Conservation (phyloP, 2,113 vertebrate genomes). For the Cryptoleucopteryx plumbea region DNA sequence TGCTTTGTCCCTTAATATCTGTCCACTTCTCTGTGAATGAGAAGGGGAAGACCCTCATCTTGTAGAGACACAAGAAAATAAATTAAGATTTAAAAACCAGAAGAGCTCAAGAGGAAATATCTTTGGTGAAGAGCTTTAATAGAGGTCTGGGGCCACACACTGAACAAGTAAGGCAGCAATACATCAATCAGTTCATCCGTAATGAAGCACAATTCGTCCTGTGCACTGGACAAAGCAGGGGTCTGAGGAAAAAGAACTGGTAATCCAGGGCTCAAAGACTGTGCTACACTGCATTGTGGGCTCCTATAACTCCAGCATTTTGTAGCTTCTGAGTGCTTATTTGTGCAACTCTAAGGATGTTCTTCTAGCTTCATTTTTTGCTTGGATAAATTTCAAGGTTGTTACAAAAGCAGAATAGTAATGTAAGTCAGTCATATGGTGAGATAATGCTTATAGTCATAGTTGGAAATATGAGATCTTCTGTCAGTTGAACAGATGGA, state of each 20-base stretch:
- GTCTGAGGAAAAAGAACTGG: neutral
- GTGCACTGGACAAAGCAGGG: neutral
- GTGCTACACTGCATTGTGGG: neutral
- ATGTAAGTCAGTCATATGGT: neutral
- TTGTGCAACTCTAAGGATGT: neutral
- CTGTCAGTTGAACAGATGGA: neutral
- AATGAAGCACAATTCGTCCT: neutral
- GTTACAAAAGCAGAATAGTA: neutral
- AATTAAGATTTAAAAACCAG: constrained; percentile 2
- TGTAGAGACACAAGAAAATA: constrained; percentile 54
- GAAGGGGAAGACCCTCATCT: constrained; percentile 24
- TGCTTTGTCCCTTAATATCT: constrained; percentile 5
- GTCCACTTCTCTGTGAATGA: constrained; percentile 16
- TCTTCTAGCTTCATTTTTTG: neutral
- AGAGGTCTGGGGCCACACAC: neutral
- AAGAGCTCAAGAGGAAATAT: constrained; percentile 22
- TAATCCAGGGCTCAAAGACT: neutral
- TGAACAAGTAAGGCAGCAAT: neutral
- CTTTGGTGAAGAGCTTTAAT: constrained; percentile 22
- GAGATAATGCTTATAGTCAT: neutral
- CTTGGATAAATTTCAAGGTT: neutral
- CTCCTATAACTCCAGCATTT: neutral
- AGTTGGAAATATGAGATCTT: neutral
- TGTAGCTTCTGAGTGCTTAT: neutral
- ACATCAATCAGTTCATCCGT: neutral